These are phyloP conservation scores for Erebia aethiops DNA, from an alignment of 2,888 invertebrate genomes.

Conservation along the genomic window DNA sequence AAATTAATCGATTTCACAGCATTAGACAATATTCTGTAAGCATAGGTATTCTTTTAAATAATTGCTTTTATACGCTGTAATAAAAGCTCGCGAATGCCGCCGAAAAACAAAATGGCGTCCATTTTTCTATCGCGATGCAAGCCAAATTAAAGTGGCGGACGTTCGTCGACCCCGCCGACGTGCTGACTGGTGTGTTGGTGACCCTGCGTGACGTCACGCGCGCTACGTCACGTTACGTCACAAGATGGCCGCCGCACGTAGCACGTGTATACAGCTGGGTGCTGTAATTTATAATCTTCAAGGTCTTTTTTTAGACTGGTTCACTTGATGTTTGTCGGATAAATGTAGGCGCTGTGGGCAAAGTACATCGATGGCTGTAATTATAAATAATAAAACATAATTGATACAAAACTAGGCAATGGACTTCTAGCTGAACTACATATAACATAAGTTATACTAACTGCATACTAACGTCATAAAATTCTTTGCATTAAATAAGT, in stretches of 20 bases:
- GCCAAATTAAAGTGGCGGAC: conserved; percentile 78
- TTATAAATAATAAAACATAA: neutral
- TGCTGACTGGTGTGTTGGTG: conserved; percentile 44
- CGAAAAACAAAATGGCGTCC: conserved; percentile 61
- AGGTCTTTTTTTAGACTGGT: conserved; percentile 47
- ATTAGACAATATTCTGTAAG: neutral
- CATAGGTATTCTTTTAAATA: neutral
- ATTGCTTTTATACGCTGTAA: conserved; percentile 12
- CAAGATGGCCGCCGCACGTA: conserved; percentile 53
- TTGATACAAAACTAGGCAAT: neutral
- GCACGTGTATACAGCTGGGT: conserved; percentile 50
- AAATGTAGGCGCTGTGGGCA: conserved; percentile 23
- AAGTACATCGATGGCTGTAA: neutral
- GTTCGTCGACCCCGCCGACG: conserved; percentile 71
- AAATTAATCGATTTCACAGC: neutral
- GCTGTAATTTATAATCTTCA: conserved; percentile 49
- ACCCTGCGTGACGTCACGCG: conserved; percentile 57
- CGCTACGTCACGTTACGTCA: conserved; percentile 65
- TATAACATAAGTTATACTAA: too few species aligned
- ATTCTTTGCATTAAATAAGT: too few species aligned
- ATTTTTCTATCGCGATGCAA: conserved; percentile 59
- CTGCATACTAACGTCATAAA: too few species aligned
- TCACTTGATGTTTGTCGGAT: conserved; percentile 39
- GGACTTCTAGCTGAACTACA: too few species aligned
- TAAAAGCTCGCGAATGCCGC: conserved; percentile 43